A percentile compares a stretch with the other conserved stretches of the same genome.
Evolutionary conservation across 2,888 invertebrate genomes (phyloP).

Genomic region (Apotomis betuletana): DNA sequence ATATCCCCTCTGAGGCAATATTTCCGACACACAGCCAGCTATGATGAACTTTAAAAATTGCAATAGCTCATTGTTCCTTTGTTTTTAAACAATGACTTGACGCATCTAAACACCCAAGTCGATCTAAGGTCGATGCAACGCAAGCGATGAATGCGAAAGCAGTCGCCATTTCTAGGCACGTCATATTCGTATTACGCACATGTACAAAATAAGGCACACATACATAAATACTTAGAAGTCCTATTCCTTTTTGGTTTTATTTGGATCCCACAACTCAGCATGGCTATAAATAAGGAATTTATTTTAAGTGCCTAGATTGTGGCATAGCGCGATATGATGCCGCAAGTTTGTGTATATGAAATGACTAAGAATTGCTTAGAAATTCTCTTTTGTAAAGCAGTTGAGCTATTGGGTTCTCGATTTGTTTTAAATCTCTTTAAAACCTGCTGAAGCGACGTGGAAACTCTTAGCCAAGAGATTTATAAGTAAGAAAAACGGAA

Average conservation of each 20-base stretch:
- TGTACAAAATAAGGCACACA: slow-evolving; percentile 43
- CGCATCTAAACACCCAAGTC: slow-evolving; percentile 26
- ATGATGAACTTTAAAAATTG: too few species aligned
- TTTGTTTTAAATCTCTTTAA: neutral
- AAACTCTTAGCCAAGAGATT: neutral
- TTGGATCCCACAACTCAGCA: slow-evolving; percentile 25
- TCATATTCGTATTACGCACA: slow-evolving; percentile 59
- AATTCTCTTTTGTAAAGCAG: neutral
- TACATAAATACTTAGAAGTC: slow-evolving; percentile 36
- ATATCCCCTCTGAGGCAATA: too few species aligned
- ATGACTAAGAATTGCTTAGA: neutral
- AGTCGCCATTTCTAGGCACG: slow-evolving; percentile 71
- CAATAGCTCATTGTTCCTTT: slow-evolving; percentile 4
- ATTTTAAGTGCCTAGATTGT: slow-evolving; percentile 18
- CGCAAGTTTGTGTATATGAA: neutral
- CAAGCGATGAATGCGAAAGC: slow-evolving; percentile 72
- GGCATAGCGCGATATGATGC: neutral
- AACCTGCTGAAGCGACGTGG: neutral
- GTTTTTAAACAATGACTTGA: slow-evolving; percentile 25
- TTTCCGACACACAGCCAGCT: too few species aligned
- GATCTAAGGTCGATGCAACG: slow-evolving; percentile 42
- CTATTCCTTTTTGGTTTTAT: slow-evolving; percentile 26
- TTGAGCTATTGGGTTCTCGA: neutral
- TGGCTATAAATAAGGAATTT: slow-evolving; percentile 26
- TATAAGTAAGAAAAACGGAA: slow-evolving; percentile 8